Base-by-base conservation (phyloP, 2,888 invertebrate species). In the Petrolisthes manimaculis region DNA sequence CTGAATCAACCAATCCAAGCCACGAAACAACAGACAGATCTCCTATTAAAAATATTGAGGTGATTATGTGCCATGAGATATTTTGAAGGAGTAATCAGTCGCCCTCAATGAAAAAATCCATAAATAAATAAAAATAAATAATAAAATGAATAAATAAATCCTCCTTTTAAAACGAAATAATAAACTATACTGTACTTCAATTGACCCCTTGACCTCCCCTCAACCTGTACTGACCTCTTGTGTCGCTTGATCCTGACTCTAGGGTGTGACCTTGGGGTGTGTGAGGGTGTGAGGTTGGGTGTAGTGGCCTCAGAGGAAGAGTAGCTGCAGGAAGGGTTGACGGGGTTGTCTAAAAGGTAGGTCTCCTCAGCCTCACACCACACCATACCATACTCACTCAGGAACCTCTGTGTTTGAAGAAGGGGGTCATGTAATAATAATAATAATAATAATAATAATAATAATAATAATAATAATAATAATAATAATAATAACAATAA, bases 321-420 rank as follows among this genome's bases (percentile, higher is more conserved):
- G 80, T 89, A 89, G 9, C 89, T 89, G 82, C 84, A 83, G 61
- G 90, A 91, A 55, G 84, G 75, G 81, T 83, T 84, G 75, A 84
- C 84, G 75, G 86, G 86, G 55, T 79, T 89, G 86, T 91, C 89
- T 80, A 91, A 78, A 3, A 86, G 69, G 85, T 91, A 91, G 8
- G 88, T 83, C 37, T 83, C 89, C 69, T 89, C 91, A 0, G 84
- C 89, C 83, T 91, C 89, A 24, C 91, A 88, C 91, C 89, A 91
- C 51, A 89, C 89, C 89, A 91, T 88, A 8, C 91, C 91, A 71
- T 89, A 91, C 61, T 91, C 91, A 3, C 89, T 83, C 75, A 91
- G 77, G 80, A 89, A 91, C 18, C 89, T 51, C 91, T 91, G 90
- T 24, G 24, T 37, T 21, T 6, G 12, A 80, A 8, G 24, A 21